Conservation (phyloP, 2,888 invertebrate species). For the Coleophora deauratella region DNA sequence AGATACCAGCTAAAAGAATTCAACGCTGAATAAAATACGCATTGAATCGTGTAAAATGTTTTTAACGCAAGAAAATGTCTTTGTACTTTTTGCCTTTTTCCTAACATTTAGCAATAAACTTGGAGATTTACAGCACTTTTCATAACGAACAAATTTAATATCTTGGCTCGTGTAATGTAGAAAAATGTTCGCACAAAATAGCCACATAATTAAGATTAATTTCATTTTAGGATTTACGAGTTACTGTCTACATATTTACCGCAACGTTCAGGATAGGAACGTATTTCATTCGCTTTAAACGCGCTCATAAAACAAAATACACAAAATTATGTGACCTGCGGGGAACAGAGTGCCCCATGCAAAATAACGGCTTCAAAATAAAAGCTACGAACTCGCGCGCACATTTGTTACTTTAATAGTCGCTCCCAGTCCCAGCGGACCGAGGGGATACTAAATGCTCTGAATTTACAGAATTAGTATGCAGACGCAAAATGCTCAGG, state of each 20-base stretch:
- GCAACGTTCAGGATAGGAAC: conserved; percentile 20
- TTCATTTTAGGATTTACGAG: conserved; percentile 21
- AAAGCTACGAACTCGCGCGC: conserved; percentile 19
- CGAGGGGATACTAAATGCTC: conserved; percentile 14
- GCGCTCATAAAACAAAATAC: conserved; percentile 28
- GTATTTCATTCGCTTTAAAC: conserved; percentile 26
- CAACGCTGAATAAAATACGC: too few relatives aligned
- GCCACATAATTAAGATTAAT: conserved; percentile 11
- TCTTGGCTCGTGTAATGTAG: too few relatives aligned
- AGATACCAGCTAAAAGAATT: too few relatives aligned
- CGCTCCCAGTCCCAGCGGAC: conserved; percentile 8
- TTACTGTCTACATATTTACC: conserved; percentile 17
- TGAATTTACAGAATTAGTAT: conserved; percentile 27
- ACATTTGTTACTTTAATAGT: conserved; percentile 31
- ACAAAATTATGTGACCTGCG: conserved; percentile 15
- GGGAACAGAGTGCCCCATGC: conserved; percentile 13
- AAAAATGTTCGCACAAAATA: too few relatives aligned
- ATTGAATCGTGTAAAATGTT: too few relatives aligned
- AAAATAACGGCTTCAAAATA: conserved; percentile 29
- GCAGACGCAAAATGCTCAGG: conserved; percentile 22
- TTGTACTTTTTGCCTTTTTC: too few relatives aligned
- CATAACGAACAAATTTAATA: too few relatives aligned
- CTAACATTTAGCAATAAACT: too few relatives aligned
- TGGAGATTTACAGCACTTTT: too few relatives aligned
- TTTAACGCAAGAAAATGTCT: too few relatives aligned